These are phyloP conservation scores for Varroa destructor DNA, from an alignment of 1,140 invertebrate genomes.

Conservation along the genomic window DNA sequence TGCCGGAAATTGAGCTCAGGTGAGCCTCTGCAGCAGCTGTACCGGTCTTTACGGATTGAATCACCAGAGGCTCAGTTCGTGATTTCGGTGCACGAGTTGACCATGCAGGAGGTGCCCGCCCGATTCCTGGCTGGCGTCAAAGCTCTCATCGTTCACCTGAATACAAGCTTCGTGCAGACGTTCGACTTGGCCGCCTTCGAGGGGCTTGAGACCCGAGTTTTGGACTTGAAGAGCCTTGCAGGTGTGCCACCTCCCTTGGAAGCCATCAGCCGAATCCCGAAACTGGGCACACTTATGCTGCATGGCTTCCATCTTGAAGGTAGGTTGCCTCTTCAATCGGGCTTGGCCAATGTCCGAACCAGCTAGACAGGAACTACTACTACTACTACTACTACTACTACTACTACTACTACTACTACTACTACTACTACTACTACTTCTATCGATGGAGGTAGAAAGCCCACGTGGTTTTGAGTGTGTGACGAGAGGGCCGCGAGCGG, in stretches of 20 bases:
- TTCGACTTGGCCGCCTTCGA: constrained; percentile 14
- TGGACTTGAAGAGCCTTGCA: constrained; percentile 17
- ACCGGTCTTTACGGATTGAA: background rate
- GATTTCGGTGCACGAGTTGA: background rate
- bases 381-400: no score
- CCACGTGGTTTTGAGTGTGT: no score
- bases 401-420: no score
- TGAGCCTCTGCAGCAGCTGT: constrained; percentile 9
- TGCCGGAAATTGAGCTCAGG: constrained; percentile 18
- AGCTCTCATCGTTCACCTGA: constrained; percentile 17
- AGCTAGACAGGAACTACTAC: no score
- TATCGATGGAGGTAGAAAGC: no score
- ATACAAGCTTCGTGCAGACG: background rate
- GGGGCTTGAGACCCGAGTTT: constrained; percentile 2
- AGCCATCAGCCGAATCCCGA: constrained; percentile 14
- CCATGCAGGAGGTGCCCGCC: background rate
- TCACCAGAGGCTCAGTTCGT: constrained; percentile 4
- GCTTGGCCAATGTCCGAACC: no score
- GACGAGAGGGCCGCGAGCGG: no score
- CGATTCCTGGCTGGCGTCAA: constrained; percentile 11
- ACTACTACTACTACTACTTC: no score
- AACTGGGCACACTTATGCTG: constrained; percentile 19
- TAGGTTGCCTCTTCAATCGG: constrained; percentile 11
- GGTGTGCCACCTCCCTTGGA: background rate
- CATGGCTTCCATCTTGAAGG: constrained; percentile 21